phyloP scores from a whole-genome alignment of 30 jellyfish, hydroid and myxozoan genomes.

The Aurelia sp. region DNA sequence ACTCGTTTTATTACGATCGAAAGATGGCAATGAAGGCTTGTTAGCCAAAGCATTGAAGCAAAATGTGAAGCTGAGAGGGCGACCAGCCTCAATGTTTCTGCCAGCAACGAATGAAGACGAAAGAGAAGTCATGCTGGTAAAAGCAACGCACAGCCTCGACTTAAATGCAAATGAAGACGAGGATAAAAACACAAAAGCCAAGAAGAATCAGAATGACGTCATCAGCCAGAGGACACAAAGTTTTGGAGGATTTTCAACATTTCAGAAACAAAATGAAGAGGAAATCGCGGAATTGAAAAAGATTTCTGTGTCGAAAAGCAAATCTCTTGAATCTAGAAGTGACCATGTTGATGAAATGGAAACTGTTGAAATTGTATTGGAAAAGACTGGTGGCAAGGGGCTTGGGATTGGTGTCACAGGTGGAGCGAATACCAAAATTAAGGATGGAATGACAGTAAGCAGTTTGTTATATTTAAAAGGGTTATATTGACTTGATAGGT shows the following conservation, averaged over 20 bases:
- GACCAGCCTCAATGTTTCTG: too few relatives aligned
- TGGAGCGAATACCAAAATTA: constrained; percentile 73
- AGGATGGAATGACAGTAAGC: constrained; percentile 92
- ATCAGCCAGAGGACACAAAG: constrained; percentile 11
- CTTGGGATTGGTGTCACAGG: constrained; percentile 97
- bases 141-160: constrained; percentile 52
- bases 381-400: constrained; percentile 75
- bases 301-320: constrained; percentile 7
- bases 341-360: constrained; percentile 60
- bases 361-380: constrained; percentile 59
- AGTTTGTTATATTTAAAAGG: too few relatives aligned
- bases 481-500: too few relatives aligned
- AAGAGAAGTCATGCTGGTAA: constrained; percentile 33
- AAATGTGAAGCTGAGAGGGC: neutral
- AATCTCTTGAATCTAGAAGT: neutral
- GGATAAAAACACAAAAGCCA: constrained; percentile 2
- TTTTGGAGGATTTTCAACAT: constrained; percentile 58
- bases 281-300: neutral
- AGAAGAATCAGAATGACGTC: constrained; percentile 1
- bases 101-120: constrained; percentile 16
- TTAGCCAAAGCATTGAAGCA: constrained; percentile 34
- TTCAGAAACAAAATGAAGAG: constrained; percentile 20
- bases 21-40: constrained; percentile 45
- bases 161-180: constrained; percentile 23
- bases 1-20: constrained; percentile 60